Percentiles rank a stretch among this genome's conserved stretches.
Evolutionary conservation across 2,797 vertebrate species (phyloP).

Genomic region (Potorous gilbertii): DNA sequence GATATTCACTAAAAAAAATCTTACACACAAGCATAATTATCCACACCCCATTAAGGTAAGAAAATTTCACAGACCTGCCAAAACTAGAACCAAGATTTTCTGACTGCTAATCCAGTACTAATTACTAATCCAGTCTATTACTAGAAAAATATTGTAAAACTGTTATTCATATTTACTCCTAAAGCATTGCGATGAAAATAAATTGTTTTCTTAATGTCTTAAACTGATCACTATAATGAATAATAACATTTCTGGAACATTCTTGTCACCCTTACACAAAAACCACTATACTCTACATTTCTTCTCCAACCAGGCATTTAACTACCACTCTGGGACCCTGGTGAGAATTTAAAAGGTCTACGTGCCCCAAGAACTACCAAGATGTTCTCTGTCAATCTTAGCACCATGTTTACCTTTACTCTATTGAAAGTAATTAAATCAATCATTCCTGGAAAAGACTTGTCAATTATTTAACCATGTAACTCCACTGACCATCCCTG

Average conservation of each 20-base stretch:
- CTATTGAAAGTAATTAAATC: not conserved
- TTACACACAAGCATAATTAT: not conserved
- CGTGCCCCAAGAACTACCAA: not conserved
- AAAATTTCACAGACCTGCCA: not conserved
- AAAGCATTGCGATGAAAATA: not conserved
- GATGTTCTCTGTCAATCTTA: not conserved
- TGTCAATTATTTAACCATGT: not conserved
- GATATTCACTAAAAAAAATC: not conserved
- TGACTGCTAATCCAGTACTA: not conserved
- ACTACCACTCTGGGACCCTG: not conserved
- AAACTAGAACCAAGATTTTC: not conserved
- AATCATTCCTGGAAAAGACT: not conserved
- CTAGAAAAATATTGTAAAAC: not conserved
- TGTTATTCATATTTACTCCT: not conserved
- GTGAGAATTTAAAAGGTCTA: not conserved
- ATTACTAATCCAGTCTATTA: not conserved
- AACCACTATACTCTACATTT: not conserved
- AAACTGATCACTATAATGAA: not conserved
- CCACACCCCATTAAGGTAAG: not conserved
- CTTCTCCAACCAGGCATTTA: not conserved
- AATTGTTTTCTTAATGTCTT: not conserved
- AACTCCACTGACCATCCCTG: not conserved
- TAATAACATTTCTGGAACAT: not conserved
- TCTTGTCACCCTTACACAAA: not conserved
- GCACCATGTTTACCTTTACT: not conserved